phyloP scores from a whole-genome alignment of 2,888 invertebrate species.

The Chloroclysta siterata region DNA sequence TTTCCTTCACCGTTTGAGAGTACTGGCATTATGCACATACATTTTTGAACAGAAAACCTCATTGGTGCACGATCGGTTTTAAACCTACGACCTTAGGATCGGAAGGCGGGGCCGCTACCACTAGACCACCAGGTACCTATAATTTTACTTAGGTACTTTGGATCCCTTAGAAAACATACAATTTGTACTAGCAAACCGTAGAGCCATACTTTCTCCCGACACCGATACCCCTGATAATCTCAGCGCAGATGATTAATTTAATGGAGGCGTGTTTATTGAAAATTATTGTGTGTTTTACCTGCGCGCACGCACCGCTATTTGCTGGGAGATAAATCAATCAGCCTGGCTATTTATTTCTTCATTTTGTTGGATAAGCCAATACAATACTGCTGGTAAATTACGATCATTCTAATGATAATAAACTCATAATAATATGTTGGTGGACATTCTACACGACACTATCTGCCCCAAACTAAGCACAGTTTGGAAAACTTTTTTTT shows the following conservation, averaged over 20 bases:
- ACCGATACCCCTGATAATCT: constrained; percentile 57
- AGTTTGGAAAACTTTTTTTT: too few relatives aligned
- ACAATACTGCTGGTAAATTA: not conserved
- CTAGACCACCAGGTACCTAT: too few relatives aligned
- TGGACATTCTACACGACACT: too few relatives aligned
- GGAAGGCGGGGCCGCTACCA: too few relatives aligned
- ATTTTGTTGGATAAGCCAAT: constrained; percentile 23
- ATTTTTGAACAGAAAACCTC: too few relatives aligned
- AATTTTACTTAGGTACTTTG: not conserved
- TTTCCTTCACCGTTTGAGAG: too few relatives aligned
- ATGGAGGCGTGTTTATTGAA: constrained; percentile 58
- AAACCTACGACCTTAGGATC: too few relatives aligned
- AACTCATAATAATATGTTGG: too few relatives aligned
- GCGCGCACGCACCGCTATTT: constrained; percentile 46
- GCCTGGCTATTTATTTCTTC: constrained; percentile 46
- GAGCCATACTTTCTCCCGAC: constrained; percentile 48
- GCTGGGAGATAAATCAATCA: constrained; percentile 57
- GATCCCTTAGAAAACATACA: constrained; percentile 1
- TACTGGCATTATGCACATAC: too few relatives aligned
- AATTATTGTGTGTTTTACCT: constrained; percentile 54
- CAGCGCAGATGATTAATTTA: constrained; percentile 53
- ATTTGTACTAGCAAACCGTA: constrained; percentile 7
- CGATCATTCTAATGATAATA: too few relatives aligned
- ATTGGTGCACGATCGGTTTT: too few relatives aligned
- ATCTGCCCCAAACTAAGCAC: too few relatives aligned